These are phyloP conservation scores for Drosophila planitibia DNA, from an alignment of 2,888 invertebrate species.

Conservation along the genomic window DNA sequence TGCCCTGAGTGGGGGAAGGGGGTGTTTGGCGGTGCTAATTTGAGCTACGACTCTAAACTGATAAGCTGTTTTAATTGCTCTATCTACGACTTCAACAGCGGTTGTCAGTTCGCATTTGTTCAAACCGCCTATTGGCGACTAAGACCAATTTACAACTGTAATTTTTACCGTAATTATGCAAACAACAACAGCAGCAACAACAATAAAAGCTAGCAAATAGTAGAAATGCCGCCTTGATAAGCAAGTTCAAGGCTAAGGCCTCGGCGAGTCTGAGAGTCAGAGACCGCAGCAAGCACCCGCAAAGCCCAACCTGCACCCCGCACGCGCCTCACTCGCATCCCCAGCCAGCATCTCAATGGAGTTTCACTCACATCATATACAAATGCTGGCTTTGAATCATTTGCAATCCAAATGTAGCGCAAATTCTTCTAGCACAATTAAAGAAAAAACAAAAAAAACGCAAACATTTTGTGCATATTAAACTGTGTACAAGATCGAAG, in stretches of 20 bases:
- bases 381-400: constrained; percentile 51
- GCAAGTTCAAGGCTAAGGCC: constrained; percentile 71
- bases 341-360: constrained; percentile 7
- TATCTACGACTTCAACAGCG: constrained; percentile 10
- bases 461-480: constrained; percentile 61
- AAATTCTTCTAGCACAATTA: constrained; percentile 49
- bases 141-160: constrained; percentile 68
- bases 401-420: constrained; percentile 76
- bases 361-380: constrained; percentile 46
- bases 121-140: constrained; percentile 48
- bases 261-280: constrained; percentile 18
- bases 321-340: neutral
- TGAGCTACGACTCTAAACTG: constrained; percentile 65
- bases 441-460: neutral
- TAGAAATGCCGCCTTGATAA: constrained; percentile 66
- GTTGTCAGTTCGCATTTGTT: constrained; percentile 68
- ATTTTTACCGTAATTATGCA: constrained; percentile 71
- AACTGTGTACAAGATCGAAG: constrained; percentile 5
- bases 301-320: too few species aligned
- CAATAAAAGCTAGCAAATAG: constrained; percentile 27
- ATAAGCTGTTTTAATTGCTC: constrained; percentile 77
- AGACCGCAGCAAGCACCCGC: constrained; percentile 22
- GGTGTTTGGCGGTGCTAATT: constrained; percentile 63
- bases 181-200: constrained; percentile 40
- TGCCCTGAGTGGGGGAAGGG: neutral